phyloP scores from a whole-genome alignment of 2,888 invertebrate genomes.

The Leptopilina syphax region DNA sequence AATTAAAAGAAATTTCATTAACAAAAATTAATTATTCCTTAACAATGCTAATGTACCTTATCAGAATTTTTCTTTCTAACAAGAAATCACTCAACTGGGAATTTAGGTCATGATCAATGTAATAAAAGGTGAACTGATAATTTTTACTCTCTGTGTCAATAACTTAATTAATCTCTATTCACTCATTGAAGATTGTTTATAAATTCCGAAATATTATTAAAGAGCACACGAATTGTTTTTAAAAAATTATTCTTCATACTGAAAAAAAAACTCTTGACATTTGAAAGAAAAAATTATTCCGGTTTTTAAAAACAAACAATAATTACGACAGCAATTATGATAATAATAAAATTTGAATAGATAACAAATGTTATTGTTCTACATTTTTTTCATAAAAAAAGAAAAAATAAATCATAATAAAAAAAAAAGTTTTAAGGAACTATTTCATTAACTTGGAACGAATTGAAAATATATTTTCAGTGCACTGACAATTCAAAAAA shows the following conservation, averaged over 20 bases:
- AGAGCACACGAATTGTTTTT: no score
- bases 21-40: neutral
- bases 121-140: slow-evolving; percentile 7
- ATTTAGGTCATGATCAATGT: slow-evolving; percentile 25
- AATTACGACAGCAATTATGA: slow-evolving; percentile 10
- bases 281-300: neutral
- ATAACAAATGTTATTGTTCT: neutral
- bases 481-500: no score
- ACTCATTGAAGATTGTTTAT: neutral
- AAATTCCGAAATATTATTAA: neutral
- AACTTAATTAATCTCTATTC: slow-evolving; percentile 6
- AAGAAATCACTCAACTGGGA: slow-evolving; percentile 11
- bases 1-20: no score
- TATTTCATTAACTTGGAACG: no score
- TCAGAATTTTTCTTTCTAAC: neutral
- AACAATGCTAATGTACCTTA: neutral
- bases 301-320: neutral
- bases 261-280: neutral
- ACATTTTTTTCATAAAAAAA: no score
- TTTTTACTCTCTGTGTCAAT: neutral
- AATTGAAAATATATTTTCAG: no score
- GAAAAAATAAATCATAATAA: no score
- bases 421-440: no score
- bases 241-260: no score
- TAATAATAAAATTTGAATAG: slow-evolving; percentile 1